A percentile compares a stretch with the other conserved stretches of the same genome.
Evolutionary conservation across 2,113 vertebrate genomes (phyloP).

Genomic region (Macroglossus sobrinus): DNA sequence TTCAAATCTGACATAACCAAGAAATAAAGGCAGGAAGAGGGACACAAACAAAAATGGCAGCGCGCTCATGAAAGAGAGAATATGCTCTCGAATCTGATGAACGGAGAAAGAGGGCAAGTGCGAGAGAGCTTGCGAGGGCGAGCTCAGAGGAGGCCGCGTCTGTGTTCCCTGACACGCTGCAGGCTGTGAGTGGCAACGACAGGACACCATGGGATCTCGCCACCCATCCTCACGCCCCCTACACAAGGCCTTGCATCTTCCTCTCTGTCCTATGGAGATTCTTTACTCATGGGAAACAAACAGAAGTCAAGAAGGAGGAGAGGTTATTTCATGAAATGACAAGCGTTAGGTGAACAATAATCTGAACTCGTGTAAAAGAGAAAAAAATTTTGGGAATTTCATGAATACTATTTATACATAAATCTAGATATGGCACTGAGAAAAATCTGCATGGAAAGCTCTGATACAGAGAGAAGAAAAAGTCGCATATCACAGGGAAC

Average conservation of each 20-base stretch:
- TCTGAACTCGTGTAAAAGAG: not conserved
- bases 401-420: not conserved
- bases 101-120: not conserved
- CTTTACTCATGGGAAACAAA: not conserved
- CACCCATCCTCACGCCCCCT: not conserved
- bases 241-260: not conserved
- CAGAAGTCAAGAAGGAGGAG: not conserved
- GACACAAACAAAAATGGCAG: not conserved
- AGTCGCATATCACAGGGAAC: not conserved
- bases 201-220: not conserved
- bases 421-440: not conserved
- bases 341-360: not conserved
- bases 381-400: not conserved
- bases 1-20: not conserved
- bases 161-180: not conserved
- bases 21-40: not conserved
- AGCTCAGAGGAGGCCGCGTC: not conserved
- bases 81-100: not conserved
- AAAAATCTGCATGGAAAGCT: not conserved
- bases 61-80: not conserved
- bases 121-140: not conserved
- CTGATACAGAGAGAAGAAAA: not conserved
- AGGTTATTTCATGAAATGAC: not conserved
- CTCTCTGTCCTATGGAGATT: not conserved
- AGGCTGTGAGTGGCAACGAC: not conserved